Evolutionary conservation across 2,113 vertebrate genomes (phyloP), one percentile per base, ranked within the genome.

Genomic region (Garra rufa): DNA sequence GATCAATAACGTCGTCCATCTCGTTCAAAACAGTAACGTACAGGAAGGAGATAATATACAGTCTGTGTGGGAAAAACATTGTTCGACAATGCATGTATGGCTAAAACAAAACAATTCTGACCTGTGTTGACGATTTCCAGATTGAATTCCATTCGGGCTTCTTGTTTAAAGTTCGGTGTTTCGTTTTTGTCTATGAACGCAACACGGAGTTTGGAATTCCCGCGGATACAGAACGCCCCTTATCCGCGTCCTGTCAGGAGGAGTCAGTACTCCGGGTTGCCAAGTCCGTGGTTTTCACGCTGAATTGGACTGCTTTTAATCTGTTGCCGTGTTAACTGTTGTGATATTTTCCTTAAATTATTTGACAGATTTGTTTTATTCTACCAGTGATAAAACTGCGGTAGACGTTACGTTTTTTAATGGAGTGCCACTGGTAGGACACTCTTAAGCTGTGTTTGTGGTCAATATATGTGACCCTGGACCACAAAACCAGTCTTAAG

Each of bases 171-270:
- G 3, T 11, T 57, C 74, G 9, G 19, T 14, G 50, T 41, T 76
- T n/a, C 13, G 28, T 34, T 76, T 7, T n/a, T 0, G 9, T 8
- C 6, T 2, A 0, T 4, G 19, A 14, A 3, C 28, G 0, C 10
- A 55, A 38, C 19, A n/a, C 1, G 26, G 9, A 0, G 17, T 76
- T 76, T 4, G 48, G 5, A 76, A 57, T 76, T 76, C 17, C 50
- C 74, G 74, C 74, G 48, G 10, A 34, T 0, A 1, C 28, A 1
- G 17, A 21, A 4, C 74, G 28, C 73, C 26, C 28, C 8, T 4
- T 21, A 1, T 34, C 17, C 50, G 50, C 5, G 1, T 1, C 17
- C 6, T 3, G 1, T 59, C 48, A 50, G 15, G 48, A 50, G 5
- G 48, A 50, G 48, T 17, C 48, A 17, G 15, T 50, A 17, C 5